Evolutionary conservation across 2,888 invertebrate species (phyloP), one percentile per base, ranked within the genome.

Genomic region (Seladonia tumulorum): DNA sequence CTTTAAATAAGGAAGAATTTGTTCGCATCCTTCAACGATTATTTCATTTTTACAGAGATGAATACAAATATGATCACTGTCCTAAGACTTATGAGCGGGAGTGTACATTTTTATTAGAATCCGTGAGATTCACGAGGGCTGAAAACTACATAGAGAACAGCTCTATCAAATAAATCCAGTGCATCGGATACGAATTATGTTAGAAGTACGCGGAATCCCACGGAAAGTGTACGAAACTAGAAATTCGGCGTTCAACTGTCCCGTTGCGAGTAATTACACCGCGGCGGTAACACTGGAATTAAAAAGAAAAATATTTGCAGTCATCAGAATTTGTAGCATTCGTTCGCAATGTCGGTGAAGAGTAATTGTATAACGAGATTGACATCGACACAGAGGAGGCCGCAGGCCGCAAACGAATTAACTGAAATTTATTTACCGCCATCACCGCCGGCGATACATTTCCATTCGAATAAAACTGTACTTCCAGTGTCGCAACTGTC

Each of bases 341-440:
- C 22, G 22, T 25, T 63, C 5, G 39, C 14, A 5, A 16, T 22
- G 14, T 49, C 22, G 39, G 18, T 39, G 10, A 1, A 63, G 71
- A 42, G 71, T 49, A 29, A 76, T 47, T 22, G 39, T 71, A 47
- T 47, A 47, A 76, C 14, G 25, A 18, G 8, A 18, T 4, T 10
- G 18, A 47, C 29, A 72, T 73, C 76, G 76, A 72, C 73, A 83
- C 66, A 82, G 72, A 76, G 73, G 45, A 47, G 25, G 5, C n/a
- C 29, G 49, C 63, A 35, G 18, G 42, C n/a, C 0, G 66, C 53
- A 66, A 80, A 73, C 66, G 16, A 22, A 12, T 82, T 68, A 45
- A 82, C 80, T 66, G 66, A 79, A 73, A 72, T 79, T 79, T 39
- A 72, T 49, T 76, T 76, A 76, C 60, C 45, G n/a, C 5, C 14